Base-by-base conservation (phyloP, 2,797 vertebrate genomes). In the Cephalopachus bancanus region DNA sequence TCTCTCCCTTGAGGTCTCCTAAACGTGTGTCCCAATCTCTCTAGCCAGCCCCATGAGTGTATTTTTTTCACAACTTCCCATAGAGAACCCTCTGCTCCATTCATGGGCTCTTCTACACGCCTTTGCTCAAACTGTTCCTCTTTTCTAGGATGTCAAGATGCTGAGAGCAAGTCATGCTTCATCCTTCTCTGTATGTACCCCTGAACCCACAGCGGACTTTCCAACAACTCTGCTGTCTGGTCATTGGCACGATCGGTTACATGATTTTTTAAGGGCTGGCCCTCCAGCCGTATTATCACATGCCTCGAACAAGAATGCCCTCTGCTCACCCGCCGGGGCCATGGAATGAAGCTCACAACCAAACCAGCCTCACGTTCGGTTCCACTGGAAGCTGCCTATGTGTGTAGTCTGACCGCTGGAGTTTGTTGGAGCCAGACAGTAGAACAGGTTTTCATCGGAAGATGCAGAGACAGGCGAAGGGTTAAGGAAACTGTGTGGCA, bases 31-130 rank as follows among this genome's bases (percentile, higher is more conserved):
- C 37, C 24, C 59, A 16, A 22, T 37, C 51, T 65, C 24, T 85
- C 17, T 24, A 62, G 37, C 4, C 20, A 89, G 22, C 8, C 33
- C 62, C 30, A 24, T 28, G 24, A 26, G n/a, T 57, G 22, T 14
- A 19, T 59, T 80, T 92, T 75, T 89, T 75, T 89, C 59, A 26
- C 72, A 57, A 75, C 69, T 72, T 97, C 60, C n/a, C 22, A 44
- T 24, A 11, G 24, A 5, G 4, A 81, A 19, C 22, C 3, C 83
- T 96, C 20, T 53, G 64, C 12, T n/a, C 15, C 22, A 28, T 80
- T 67, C 26, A 3, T 24, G 12, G n/a, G 69, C 1, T 89, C 53
- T 89, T 16, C 59, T 91, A 28, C 24, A 7, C 78, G 49, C 69
- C 17, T 71, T 89, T 84, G 72, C 67, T 94, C 83, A 49, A 53